Conservation (phyloP, 2,797 vertebrate genomes). For the Onychomys leucogaster region DNA sequence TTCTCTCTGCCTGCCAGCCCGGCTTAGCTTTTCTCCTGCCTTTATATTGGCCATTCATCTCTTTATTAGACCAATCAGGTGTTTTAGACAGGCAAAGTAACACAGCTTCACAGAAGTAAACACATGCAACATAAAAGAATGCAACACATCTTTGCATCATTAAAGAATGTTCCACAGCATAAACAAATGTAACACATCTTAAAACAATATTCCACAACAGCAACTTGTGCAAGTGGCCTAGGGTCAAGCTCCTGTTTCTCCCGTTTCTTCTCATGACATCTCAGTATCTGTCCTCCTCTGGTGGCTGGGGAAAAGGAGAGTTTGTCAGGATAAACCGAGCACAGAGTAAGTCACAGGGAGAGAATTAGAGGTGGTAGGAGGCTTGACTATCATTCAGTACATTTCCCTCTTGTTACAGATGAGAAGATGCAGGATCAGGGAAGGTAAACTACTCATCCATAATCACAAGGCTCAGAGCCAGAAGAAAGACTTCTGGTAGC, state of each 20-base stretch:
- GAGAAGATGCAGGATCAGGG: background rate
- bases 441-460: background rate
- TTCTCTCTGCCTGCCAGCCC: background rate
- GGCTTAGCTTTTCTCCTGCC: background rate
- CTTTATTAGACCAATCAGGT: too few species aligned
- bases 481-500: background rate
- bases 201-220: background rate
- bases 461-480: background rate
- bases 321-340: constrained; percentile 21
- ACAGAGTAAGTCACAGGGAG: background rate
- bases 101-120: too few species aligned
- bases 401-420: background rate
- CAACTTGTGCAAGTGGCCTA: constrained; percentile 32
- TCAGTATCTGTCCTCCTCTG: constrained; percentile 40
- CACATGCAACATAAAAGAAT: too few species aligned
- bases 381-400: background rate
- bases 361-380: background rate
- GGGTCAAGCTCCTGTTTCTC: constrained; percentile 54
- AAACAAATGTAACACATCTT: background rate
- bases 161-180: background rate
- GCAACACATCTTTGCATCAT: background rate
- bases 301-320: background rate
- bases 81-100: too few species aligned
- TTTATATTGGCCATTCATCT: too few species aligned
- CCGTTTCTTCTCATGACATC: constrained; percentile 66